Evolutionary conservation across 1,140 invertebrate genomes (phyloP), one percentile per base, ranked within the genome.

Genomic region (Arion vulgaris): DNA sequence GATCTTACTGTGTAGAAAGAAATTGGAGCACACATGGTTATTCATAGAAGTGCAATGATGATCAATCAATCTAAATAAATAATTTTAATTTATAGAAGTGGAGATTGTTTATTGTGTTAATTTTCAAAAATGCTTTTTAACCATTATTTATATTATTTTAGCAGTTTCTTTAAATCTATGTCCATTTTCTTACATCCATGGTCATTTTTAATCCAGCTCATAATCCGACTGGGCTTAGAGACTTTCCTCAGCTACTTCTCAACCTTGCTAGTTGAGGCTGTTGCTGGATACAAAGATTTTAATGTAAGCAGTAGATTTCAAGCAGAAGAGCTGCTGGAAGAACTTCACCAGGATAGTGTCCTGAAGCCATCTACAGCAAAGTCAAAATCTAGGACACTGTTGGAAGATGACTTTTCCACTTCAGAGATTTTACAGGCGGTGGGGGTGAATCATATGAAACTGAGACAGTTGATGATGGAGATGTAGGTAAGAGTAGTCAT

Each of bases 251-350:
- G 96, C 23, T 95, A 97, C 92, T 98, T 99, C 89, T 95, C 97
- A 23, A 96, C 96, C 0, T 95, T 97, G 53, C 93, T 99, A 2
- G 96, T 99, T 23, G 97, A 99, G 94, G 97, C 97, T 23, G 96
- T 98, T 11, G 97, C 97, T 41, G 97, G 97, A 7, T 98, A 97
- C 89, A 96, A 96, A 92, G 96, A 97, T 92, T 94, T 94, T 84
- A 38, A 77, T 72, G 49, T 86, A n/a, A 69, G 82, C 32, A 86
- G 75, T n/a, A 81, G 79, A 39, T 84, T 81, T 66, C 83, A 86
- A 53, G 49, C 77, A 28, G 76, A 84, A 57, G 86, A 86, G 49
- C 74, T 87, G 38, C 39, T 85, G 19, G 86, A 87, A 77, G 86
- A 83, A 36, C 45, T 86, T 34, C 53, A 82, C 34, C 39, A 74